Evolutionary conservation across 2,888 invertebrate species (phyloP), one percentile per base, ranked within the genome.

Genomic region (Pristionchus japonicus): DNA sequence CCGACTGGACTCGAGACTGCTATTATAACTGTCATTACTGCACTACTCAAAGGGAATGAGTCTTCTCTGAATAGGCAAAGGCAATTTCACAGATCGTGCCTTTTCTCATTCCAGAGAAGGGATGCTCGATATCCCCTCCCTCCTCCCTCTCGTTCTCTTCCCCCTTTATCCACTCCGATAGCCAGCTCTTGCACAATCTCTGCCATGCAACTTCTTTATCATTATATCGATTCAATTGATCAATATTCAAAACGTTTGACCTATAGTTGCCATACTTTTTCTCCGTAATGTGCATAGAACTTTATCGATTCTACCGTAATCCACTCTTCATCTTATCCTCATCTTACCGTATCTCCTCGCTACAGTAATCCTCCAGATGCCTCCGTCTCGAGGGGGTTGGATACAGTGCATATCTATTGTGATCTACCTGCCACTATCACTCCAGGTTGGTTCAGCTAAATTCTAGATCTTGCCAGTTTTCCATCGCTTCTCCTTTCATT

Each of bases 31-130:
- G 70, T 70, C 37, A 70, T 15, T n/a, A 23, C 61, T 64, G 6
- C 37, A n/a, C n/a, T 23, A 70, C 70, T 77, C 23, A 43, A 43
- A 40, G 23, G 9, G 3, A 40, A 74, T 74, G 74, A 67, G 67
- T 20, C 77, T 77, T 77, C 77, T 27, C 47, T 47, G 20, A 27
- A 37, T 40, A 40, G 34, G 67, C 67, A 70, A 37, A 37, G 77
- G 40, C 77, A 77, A 77, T 77, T 77, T 77, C 77, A 77, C 77
- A 77, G 77, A 27, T 77, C 77, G n/a, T 43, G 40, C 77, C 77
- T 77, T 77, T 77, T 40, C 47, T 77, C 77, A 43, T 77, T 77
- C 43, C 77, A 9, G 77, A 31, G 64, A 15, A 43, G 43, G 11
- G 77, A 43, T n/a, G 77, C 77, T 77, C 77, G 40, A 43, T 43